A percentile compares a stretch with the other conserved stretches of the same genome.
These are phyloP conservation scores for Psettodes erumei DNA, from an alignment of 2,113 vertebrate genomes.

Conservation along the genomic window DNA sequence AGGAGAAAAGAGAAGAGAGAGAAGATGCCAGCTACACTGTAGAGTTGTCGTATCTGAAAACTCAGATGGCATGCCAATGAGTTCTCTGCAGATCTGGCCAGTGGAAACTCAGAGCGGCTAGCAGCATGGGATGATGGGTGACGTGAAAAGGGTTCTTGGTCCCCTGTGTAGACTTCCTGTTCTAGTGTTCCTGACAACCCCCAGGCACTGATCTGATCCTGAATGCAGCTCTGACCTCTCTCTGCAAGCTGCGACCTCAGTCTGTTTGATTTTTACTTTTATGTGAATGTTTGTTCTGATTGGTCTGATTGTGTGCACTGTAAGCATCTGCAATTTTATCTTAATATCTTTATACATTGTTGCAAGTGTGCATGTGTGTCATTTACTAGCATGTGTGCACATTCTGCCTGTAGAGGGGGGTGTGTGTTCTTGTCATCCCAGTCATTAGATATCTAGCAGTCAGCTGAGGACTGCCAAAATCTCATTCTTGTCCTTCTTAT, in stretches of 20 bases:
- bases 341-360: not conserved
- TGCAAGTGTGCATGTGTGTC: not conserved
- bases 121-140: constrained; percentile 49
- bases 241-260: constrained; percentile 1
- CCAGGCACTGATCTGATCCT: constrained; percentile 34
- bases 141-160: constrained; percentile 47
- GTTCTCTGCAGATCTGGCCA: constrained; percentile 25
- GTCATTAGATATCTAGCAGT: not conserved
- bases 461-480: not conserved
- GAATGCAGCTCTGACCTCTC: constrained; percentile 17
- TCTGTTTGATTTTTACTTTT: not conserved
- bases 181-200: constrained; percentile 15
- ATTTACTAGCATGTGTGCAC: not conserved
- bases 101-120: constrained; percentile 27
- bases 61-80: constrained; percentile 48
- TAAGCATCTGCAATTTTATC: not conserved
- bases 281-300: not conserved
- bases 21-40: constrained; percentile 49
- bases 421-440: not conserved
- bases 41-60: constrained; percentile 49
- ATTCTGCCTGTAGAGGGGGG: not conserved
- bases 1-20: constrained; percentile 12
- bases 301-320: too few species aligned
- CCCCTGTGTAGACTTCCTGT: constrained; percentile 53
- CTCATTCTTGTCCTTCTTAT: not conserved